Evolutionary conservation across 2,888 invertebrate genomes (phyloP), one percentile per base, ranked within the genome.

Genomic region (Orthosia gracilis): DNA sequence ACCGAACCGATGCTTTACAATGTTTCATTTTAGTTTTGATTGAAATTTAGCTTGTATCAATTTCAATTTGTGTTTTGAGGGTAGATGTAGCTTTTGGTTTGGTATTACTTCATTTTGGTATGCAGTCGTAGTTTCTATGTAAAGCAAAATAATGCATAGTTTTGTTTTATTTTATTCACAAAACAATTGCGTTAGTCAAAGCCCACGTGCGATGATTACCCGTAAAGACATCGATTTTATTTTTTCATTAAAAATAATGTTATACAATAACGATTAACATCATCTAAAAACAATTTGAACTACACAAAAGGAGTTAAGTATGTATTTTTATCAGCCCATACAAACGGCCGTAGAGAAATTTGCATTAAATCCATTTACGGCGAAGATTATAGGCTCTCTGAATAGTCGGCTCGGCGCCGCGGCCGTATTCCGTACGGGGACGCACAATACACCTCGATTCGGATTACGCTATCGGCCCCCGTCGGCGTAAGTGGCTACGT

Each of bases 321-420:
- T 88, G 83, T 87, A 90, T 92, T 93, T 93, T 93, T 93, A 93
- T 93, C 91, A 90, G 91, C 89, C 89, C 89, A 92, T 93, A 92
- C 89, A 91, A 91, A 91, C 90, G 90, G 89, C 88, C 87, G 88
- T 87, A 78, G 90, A 89, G 89, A 87, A 91, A 94, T 94, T 94
- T 94, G 94, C 94, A 94, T 94, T 93, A 94, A 94, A 94, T 93
- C 94, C 93, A 93, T 94, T 94, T 94, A 94, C 92, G 91, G 91
- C 85, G 89, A 91, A 93, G 92, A 94, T 94, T 94, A 94, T 92
- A 92, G 93, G 89, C 89, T 89, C 88, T 86, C 87, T 84, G 91
- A 93, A 92, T 92, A 94, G 91, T 91, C 92, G 89, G 90, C 89
- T 90, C 85, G 90, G 90, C 89, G 91, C 90, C 86, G 70, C 80